These are phyloP conservation scores for Sebastes nivosus DNA, from an alignment of 2,797 vertebrate species.

Conservation along the genomic window DNA sequence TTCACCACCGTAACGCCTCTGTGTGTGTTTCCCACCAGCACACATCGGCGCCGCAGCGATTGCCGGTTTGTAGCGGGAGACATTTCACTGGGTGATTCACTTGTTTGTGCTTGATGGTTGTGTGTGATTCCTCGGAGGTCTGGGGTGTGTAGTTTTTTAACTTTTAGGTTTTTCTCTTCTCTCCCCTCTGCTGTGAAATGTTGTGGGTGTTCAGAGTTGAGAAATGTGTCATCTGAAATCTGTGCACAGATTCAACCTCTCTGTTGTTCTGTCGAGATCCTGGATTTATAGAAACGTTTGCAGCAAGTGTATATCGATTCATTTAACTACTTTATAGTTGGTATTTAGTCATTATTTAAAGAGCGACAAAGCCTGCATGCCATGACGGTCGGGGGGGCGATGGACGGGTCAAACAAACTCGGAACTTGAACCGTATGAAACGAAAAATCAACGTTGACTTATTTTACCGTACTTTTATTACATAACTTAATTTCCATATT, in stretches of 20 bases:
- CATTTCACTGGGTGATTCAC: neutral
- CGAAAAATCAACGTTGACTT: too few species aligned
- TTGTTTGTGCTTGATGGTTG: neutral
- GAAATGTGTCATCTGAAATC: conserved; percentile 36
- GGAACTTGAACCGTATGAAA: too few species aligned
- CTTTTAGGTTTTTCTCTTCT: neutral
- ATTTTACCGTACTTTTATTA: too few species aligned
- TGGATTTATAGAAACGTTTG: neutral
- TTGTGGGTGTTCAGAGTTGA: conserved; percentile 35
- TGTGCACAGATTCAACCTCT: neutral
- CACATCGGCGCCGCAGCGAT: neutral
- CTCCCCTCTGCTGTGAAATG: conserved; percentile 10
- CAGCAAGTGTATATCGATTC: neutral
- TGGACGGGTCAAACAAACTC: too few species aligned
- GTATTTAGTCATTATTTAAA: neutral
- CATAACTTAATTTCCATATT: too few species aligned
- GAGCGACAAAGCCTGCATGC: too few species aligned
- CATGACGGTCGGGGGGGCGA: too few species aligned
- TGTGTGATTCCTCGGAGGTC: conserved; percentile 17
- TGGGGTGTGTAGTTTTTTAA: neutral
- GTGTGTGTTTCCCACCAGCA: conserved; percentile 11
- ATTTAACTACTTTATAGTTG: neutral
- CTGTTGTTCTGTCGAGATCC: neutral
- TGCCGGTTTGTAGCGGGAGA: neutral
- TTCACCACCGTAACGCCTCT: neutral